Evolutionary conservation across 2,113 vertebrate species (phyloP), one percentile per base, ranked within the genome.

Genomic region (Cryptomyrus ogoouensis): DNA sequence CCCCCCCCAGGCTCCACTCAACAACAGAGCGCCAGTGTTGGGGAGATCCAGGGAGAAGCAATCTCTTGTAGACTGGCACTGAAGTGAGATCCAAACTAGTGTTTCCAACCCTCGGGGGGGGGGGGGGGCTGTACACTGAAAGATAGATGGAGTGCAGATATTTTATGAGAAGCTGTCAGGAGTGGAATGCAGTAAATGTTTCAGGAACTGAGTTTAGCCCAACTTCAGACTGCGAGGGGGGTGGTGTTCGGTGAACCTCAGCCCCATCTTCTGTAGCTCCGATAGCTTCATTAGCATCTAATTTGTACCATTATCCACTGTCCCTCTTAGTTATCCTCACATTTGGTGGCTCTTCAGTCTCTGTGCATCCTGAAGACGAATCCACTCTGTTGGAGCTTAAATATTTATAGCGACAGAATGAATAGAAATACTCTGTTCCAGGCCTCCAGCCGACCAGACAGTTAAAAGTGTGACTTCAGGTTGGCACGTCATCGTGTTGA

Each of bases 121-220:
- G 96, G 96, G 88, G 87, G 39, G 96, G 94, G 93, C 93, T 93
- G 94, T 95, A 95, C 96, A 96, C 96, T 96, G 95, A 96, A 96
- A 97, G 96, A 96, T 96, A 96, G 96, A 96, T 96, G 95, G 96
- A 96, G 96, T 96, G 95, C 96, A 96, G 96, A 96, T 96, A 96
- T 96, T 96, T 96, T 96, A 96, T 97, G 96, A 96, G 96, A 96
- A 96, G 96, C 96, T 96, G 96, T 97, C 96, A 96, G 96, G 97
- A 95, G 96, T 96, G 95, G 96, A 96, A 95, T 95, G 95, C 95
- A 95, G 96, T 96, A 96, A 96, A 96, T 96, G 96, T 96, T 96
- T 96, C 96, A 86, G 47, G 27, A 89, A 62, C 83, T 39, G 88
- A 66, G 21, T 86, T 89, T 89, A 49, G 19, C 53, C 19, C 31